Percentiles rank a stretch among this genome's conserved stretches.
Conservation (phyloP, 2,797 vertebrate genomes). For the Ataeniobius toweri region DNA sequence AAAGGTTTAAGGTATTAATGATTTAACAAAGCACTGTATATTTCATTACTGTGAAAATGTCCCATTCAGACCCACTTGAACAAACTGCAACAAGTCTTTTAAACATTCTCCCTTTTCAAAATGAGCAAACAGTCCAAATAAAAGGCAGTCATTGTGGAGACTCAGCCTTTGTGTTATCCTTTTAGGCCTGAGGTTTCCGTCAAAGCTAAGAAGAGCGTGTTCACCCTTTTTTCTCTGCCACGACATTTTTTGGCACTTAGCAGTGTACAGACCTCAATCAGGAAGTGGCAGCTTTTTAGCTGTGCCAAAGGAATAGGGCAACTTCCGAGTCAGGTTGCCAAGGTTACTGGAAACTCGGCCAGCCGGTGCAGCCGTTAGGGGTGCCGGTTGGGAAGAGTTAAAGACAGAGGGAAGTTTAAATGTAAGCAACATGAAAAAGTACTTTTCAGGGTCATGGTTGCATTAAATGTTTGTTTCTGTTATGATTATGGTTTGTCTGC, state of each 20-base stretch:
- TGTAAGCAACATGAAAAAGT: slow-evolving; percentile 34
- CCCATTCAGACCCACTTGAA: slow-evolving; percentile 59
- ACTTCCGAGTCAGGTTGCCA: slow-evolving; percentile 79
- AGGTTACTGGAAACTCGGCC: slow-evolving; percentile 74
- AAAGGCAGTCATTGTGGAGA: slow-evolving; percentile 61
- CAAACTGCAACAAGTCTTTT: slow-evolving; percentile 64
- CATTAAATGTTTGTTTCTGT: not conserved
- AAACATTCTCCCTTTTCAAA: slow-evolving; percentile 60
- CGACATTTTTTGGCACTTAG: slow-evolving; percentile 59
- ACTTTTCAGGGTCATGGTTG: not conserved
- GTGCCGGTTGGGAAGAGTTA: slow-evolving; percentile 55
- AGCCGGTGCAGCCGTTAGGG: slow-evolving; percentile 68
- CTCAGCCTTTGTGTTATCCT: slow-evolving; percentile 69
- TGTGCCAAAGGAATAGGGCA: slow-evolving; percentile 72
- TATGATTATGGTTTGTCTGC: not conserved
- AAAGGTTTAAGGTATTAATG: not conserved
- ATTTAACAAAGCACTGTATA: not conserved
- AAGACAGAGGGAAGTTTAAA: slow-evolving; percentile 50
- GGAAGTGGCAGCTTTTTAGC: slow-evolving; percentile 80
- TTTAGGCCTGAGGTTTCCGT: slow-evolving; percentile 69
- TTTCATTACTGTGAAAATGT: slow-evolving; percentile 15
- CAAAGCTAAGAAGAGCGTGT: slow-evolving; percentile 57
- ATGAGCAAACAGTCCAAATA: slow-evolving; percentile 69
- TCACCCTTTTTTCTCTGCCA: slow-evolving; percentile 59
- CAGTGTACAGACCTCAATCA: slow-evolving; percentile 63